Evolutionary conservation across 35 echinoderm and acorn worm genomes (phyloP).

Genomic region (Lytechinus variegatus): DNA sequence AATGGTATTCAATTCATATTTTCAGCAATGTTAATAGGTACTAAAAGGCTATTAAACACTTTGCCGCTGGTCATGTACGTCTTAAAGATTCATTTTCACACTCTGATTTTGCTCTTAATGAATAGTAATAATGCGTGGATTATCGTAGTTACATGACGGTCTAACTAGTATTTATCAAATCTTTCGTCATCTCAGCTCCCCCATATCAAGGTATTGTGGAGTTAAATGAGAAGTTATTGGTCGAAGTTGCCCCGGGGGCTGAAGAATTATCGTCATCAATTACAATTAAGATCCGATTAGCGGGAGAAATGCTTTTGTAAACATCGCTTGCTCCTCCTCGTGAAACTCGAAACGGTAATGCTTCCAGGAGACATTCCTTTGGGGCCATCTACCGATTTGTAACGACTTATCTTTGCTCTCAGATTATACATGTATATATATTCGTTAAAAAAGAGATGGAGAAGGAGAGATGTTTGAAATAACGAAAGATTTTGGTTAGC

Average conservation of each 20-base stretch:
- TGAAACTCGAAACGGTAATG: neutral
- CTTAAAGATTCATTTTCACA: no score
- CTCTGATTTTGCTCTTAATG: neutral
- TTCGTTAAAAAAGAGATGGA: no score
- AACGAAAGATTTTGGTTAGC: neutral
- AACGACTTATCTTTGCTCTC: neutral
- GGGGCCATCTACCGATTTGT: neutral
- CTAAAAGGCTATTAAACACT: no score
- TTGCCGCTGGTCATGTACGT: no score
- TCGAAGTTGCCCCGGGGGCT: neutral
- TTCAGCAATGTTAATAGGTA: no score
- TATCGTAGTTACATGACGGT: neutral
- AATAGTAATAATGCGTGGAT: neutral
- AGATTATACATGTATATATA: neutral
- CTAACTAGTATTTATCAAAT: neutral
- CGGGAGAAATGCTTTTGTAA: conserved; percentile 6
- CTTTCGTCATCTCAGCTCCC: neutral
- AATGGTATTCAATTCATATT: no score
- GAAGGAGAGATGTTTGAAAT: neutral
- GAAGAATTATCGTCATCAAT: conserved; percentile 19
- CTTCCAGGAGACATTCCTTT: neutral
- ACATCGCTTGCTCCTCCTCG: neutral
- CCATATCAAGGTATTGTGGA: neutral
- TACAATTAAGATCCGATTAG: conserved; percentile 19
- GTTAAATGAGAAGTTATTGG: neutral